Percentiles rank a stretch among this genome's conserved stretches.
Conservation (phyloP, 2,797 vertebrate genomes). For the Hozukius guyotensis region DNA sequence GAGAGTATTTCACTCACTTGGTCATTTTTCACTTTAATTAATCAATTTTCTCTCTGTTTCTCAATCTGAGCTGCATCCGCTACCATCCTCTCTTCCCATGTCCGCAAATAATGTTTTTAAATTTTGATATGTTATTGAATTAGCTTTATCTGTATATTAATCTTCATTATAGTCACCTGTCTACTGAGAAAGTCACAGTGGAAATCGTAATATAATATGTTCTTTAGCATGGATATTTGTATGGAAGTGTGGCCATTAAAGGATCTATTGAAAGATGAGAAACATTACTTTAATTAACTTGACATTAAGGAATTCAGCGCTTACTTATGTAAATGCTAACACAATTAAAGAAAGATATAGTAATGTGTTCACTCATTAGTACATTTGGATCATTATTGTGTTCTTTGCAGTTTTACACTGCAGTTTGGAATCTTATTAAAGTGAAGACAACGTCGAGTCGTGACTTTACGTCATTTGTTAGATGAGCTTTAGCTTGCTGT, state of each 20-base stretch:
- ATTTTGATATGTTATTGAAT: neutral
- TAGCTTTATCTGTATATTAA: neutral
- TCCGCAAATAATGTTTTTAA: neutral
- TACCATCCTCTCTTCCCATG: neutral
- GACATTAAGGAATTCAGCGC: neutral
- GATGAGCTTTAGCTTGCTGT: slow-evolving; percentile 48
- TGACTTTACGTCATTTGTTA: slow-evolving; percentile 47
- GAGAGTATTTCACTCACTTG: neutral
- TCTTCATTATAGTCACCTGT: neutral
- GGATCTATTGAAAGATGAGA: neutral
- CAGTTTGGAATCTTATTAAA: slow-evolving; percentile 38
- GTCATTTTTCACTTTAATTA: neutral
- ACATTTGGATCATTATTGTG: slow-evolving; percentile 9
- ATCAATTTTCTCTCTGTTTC: neutral
- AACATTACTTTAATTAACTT: neutral
- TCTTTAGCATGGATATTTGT: neutral
- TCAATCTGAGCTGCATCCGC: neutral
- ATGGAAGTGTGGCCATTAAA: neutral
- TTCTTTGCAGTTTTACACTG: slow-evolving; percentile 19
- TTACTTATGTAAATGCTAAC: neutral
- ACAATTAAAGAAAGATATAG: neutral
- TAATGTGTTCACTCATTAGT: neutral
- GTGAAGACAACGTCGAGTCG: slow-evolving; percentile 13
- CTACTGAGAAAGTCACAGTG: neutral
- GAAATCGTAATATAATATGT: neutral